Conservation (phyloP, 2,113 vertebrate species). For the Psettodes erumei region DNA sequence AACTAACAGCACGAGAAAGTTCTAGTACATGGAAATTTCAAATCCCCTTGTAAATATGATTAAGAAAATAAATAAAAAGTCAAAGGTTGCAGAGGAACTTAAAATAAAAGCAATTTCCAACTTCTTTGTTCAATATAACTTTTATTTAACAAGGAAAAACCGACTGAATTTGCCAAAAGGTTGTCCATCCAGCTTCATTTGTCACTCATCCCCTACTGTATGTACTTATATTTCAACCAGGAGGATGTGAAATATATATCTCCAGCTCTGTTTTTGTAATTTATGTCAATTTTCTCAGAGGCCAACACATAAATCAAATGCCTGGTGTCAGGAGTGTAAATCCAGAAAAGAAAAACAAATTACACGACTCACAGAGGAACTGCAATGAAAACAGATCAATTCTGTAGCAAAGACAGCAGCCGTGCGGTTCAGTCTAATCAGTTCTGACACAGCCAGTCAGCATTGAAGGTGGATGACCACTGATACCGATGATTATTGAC, state of each 20-base stretch:
- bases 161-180: background rate
- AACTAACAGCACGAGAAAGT: too few relatives aligned
- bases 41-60: too few relatives aligned
- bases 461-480: background rate
- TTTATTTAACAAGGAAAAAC: background rate
- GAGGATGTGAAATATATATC: conserved; percentile 26
- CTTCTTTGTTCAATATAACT: background rate
- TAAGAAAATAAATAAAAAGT: background rate
- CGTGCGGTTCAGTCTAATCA: background rate
- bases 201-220: conserved; percentile 8
- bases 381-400: conserved; percentile 21
- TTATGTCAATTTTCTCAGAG: conserved; percentile 23
- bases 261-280: conserved; percentile 49
- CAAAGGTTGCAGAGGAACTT: background rate
- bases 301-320: conserved; percentile 42
- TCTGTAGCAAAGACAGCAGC: background rate
- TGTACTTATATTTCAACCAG: conserved; percentile 5
- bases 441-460: background rate
- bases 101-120: too few relatives aligned
- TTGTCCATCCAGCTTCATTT: background rate
- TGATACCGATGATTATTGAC: background rate
- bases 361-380: conserved; percentile 1
- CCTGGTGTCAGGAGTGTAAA: conserved; percentile 29
- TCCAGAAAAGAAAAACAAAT: conserved; percentile 52
- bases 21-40: too few relatives aligned